Percentiles rank a stretch among this genome's conserved stretches.
phyloP scores from a whole-genome alignment of 1,140 invertebrate species.

The Drosophila triauraria region DNA sequence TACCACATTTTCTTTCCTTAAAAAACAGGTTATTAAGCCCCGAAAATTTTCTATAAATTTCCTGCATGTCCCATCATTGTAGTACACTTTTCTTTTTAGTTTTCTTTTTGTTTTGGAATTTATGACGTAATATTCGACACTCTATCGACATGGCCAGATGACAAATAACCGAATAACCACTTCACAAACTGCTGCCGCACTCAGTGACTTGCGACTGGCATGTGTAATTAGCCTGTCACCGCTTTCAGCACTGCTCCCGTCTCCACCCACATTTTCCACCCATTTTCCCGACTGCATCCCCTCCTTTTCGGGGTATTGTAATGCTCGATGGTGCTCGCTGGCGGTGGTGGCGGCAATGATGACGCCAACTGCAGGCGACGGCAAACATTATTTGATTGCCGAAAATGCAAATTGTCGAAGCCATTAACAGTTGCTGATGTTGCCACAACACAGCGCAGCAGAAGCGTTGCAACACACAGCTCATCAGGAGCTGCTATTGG shows the following conservation, averaged over 20 bases:
- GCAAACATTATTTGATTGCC: slow-evolving; percentile 58
- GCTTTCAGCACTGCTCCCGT: not conserved
- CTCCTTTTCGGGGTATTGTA: slow-evolving; percentile 17
- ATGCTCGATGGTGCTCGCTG: not conserved
- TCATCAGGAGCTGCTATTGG: not conserved
- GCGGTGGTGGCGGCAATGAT: slow-evolving; percentile 15
- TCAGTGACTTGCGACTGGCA: slow-evolving; percentile 67
- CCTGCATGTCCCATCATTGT: no score
- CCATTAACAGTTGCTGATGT: slow-evolving; percentile 47
- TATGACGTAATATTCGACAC: slow-evolving; percentile 54
- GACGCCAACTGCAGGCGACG: slow-evolving; percentile 42
- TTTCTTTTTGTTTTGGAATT: slow-evolving; percentile 17
- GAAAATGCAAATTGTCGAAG: slow-evolving; percentile 55
- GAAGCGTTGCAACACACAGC: not conserved
- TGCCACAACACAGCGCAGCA: slow-evolving; percentile 16
- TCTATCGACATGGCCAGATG: slow-evolving; percentile 30
- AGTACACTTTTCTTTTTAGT: not conserved
- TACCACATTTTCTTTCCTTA: not conserved
- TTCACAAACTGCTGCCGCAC: slow-evolving; percentile 13
- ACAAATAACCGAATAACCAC: slow-evolving; percentile 50
- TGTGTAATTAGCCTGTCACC: slow-evolving; percentile 68
- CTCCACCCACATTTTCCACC: not conserved
- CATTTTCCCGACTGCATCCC: not conserved
- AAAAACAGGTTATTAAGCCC: no score
- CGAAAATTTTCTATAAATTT: no score